These are phyloP conservation scores for Halcyon chelicuti DNA, from an alignment of 2,797 vertebrate genomes.

Conservation along the genomic window DNA sequence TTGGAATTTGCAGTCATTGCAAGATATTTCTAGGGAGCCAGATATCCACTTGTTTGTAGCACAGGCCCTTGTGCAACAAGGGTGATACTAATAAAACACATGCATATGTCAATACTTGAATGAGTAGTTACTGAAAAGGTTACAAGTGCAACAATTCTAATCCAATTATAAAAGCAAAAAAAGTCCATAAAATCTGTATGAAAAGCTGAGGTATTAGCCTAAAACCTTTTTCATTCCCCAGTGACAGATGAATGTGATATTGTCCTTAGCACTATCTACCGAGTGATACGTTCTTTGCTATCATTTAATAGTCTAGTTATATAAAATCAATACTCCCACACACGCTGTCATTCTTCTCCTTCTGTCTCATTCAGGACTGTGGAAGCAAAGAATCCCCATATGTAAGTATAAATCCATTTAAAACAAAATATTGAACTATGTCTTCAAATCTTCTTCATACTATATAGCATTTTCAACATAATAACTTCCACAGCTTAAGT, in stretches of 20 bases:
- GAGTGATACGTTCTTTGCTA: conserved; percentile 35
- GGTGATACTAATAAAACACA: neutral
- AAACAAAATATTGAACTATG: conserved; percentile 52
- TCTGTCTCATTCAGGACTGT: neutral
- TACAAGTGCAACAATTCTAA: neutral
- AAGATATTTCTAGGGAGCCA: neutral
- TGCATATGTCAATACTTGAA: neutral
- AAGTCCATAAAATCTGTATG: neutral
- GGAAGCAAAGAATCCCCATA: conserved; percentile 35
- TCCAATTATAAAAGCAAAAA: conserved; percentile 6
- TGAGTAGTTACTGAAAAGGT: neutral
- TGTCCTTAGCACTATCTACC: neutral
- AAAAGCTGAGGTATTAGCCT: neutral
- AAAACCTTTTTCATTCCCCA: neutral
- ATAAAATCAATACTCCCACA: conserved; percentile 55
- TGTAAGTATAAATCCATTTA: conserved; percentile 34
- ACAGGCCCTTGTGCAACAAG: neutral
- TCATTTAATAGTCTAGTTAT: conserved; percentile 60
- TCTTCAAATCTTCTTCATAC: neutral
- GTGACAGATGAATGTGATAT: conserved; percentile 13
- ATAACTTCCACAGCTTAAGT: neutral
- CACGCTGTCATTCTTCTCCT: conserved; percentile 45
- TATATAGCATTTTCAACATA: neutral
- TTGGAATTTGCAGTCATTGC: neutral
- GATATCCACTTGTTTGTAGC: neutral